phyloP scores from a whole-genome alignment of 2,888 invertebrate genomes.

The Steinernema scapterisci region DNA sequence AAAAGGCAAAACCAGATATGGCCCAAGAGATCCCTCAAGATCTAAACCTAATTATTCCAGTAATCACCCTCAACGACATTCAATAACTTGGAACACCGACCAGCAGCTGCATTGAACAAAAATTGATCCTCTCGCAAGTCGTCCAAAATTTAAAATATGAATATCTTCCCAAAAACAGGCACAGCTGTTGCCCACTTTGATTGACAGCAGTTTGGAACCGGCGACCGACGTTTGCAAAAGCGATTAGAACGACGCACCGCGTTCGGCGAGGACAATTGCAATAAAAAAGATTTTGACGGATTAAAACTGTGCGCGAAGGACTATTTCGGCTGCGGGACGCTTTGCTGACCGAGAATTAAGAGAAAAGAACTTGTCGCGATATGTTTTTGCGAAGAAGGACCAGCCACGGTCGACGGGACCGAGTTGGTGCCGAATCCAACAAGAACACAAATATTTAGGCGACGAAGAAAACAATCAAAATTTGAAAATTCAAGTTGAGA shows the following conservation, averaged over 20 bases:
- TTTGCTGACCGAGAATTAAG: neutral
- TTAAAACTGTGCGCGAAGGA: neutral
- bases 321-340: neutral
- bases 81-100: too few species aligned
- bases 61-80: too few species aligned
- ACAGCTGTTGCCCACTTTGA: neutral
- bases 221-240: neutral
- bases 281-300: slow-evolving; percentile 22
- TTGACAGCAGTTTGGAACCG: slow-evolving; percentile 11
- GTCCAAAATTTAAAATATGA: neutral
- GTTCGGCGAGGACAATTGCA: neutral
- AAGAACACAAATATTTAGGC: slow-evolving; percentile 14
- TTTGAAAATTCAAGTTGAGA: too few species aligned
- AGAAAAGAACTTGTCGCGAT: neutral
- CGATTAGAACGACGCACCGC: neutral
- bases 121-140: neutral
- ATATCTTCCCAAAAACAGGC: neutral
- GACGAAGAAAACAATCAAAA: neutral
- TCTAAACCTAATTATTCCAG: too few species aligned
- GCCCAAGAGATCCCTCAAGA: too few species aligned
- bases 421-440: slow-evolving; percentile 1
- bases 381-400: neutral
- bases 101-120: neutral
- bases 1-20: too few species aligned
- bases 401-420: neutral